phyloP scores from a whole-genome alignment of 2,113 vertebrate species.

The Panurus biarmicus region DNA sequence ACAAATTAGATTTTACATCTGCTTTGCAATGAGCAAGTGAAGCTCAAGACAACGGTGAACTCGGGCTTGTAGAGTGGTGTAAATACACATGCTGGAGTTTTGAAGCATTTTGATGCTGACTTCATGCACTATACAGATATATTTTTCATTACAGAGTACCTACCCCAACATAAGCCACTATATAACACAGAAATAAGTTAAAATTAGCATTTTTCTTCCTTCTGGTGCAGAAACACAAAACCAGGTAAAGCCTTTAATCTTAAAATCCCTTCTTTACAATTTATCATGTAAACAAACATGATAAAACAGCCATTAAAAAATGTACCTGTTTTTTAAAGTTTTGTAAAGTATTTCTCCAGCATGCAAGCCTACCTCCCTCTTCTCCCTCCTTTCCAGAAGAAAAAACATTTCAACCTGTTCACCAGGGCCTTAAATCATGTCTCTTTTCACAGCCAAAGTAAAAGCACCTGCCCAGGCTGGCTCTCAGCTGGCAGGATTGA shows the following conservation, averaged over 20 bases:
- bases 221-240: neutral
- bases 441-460: neutral
- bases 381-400: neutral
- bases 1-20: neutral
- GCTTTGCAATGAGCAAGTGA: neutral
- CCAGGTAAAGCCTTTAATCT: neutral
- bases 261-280: neutral
- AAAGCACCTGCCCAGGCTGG: neutral
- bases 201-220: neutral
- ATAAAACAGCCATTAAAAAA: neutral
- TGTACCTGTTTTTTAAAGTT: neutral
- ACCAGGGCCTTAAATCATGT: neutral
- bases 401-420: rapidly evolving
- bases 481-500: neutral
- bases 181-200: neutral
- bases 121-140: neutral
- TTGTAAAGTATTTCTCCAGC: neutral
- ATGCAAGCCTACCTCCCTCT: neutral
- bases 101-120: neutral
- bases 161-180: neutral
- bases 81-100: neutral
- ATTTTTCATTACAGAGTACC: neutral
- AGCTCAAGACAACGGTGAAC: rapidly evolving
- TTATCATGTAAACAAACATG: neutral
- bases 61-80: neutral